Evolutionary conservation across 1,140 invertebrate species (phyloP).

Genomic region (Sycophila sp.): DNA sequence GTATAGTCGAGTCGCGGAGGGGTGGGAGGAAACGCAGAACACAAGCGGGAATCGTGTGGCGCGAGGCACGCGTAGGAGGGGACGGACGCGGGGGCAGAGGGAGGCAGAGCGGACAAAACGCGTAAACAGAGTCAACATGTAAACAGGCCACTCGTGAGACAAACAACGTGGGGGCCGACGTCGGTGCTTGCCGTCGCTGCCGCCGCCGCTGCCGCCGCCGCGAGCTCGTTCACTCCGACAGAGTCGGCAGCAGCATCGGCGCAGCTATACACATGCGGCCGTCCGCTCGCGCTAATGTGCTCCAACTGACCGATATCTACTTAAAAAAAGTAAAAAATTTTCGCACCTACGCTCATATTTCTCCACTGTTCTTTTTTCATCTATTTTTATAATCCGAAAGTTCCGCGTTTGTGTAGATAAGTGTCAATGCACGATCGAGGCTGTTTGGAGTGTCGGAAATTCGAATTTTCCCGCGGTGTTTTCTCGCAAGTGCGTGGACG

Average conservation of each 20-base stretch:
- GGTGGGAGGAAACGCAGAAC: background rate
- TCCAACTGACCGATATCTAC: too few species aligned
- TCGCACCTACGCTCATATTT: too few species aligned
- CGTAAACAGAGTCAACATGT: constrained; percentile 69
- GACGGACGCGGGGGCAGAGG: constrained; percentile 32
- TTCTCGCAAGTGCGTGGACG: too few species aligned
- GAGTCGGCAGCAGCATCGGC: background rate
- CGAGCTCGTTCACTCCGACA: background rate
- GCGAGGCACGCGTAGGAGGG: constrained; percentile 14
- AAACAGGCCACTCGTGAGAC: constrained; percentile 68
- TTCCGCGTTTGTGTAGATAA: too few species aligned
- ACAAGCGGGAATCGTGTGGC: constrained; percentile 30
- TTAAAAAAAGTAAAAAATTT: too few species aligned
- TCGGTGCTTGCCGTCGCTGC: background rate
- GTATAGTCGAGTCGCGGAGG: too few species aligned
- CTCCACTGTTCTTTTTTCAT: background rate
- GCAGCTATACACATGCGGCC: background rate
- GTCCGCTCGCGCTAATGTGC: background rate
- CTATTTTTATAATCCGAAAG: too few species aligned
- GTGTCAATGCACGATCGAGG: too few species aligned
- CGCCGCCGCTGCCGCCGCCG: background rate
- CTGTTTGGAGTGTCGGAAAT: too few species aligned
- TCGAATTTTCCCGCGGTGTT: too few species aligned
- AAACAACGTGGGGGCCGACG: constrained; percentile 66
- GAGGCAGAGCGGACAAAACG: constrained; percentile 53